Conservation (phyloP, 1,140 invertebrate species). For the Mactra quadrangularis region DNA sequence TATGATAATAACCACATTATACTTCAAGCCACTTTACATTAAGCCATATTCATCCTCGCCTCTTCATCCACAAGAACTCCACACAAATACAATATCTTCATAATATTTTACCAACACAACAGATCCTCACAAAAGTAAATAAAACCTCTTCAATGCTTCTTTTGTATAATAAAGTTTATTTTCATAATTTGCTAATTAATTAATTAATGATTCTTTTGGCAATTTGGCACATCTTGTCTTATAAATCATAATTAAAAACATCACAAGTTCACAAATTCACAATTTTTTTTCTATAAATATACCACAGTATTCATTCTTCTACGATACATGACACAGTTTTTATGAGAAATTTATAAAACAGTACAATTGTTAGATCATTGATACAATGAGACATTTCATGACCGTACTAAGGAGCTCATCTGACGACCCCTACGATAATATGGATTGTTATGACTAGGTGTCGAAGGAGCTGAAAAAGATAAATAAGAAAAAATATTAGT, state of each 20-base stretch:
- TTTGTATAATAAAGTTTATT: no score
- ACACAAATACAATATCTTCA: no score
- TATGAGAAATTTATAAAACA: not conserved
- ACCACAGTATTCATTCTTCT: not conserved
- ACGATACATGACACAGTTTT: conserved; percentile 9
- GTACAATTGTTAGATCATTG: no score
- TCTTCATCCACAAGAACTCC: no score
- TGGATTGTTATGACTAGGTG: conserved; percentile 58
- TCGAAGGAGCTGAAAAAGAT: conserved; percentile 60
- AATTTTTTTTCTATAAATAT: not conserved
- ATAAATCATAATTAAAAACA: not conserved
- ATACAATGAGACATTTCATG: no score
- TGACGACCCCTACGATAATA: conserved; percentile 53
- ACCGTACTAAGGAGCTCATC: conserved; percentile 53
- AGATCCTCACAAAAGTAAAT: no score
- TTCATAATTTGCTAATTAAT: no score
- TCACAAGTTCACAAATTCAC: not conserved
- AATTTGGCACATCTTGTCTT: conserved; percentile 58
- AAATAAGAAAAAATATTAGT: conserved; percentile 39
- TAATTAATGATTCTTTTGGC: conserved; percentile 36
- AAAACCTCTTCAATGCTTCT: no score
- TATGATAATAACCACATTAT: no score
- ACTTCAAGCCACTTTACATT: no score
- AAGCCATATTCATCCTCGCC: no score
- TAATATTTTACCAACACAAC: no score